phyloP scores from a whole-genome alignment of 2,888 invertebrate species.

The Agrochola circellaris region DNA sequence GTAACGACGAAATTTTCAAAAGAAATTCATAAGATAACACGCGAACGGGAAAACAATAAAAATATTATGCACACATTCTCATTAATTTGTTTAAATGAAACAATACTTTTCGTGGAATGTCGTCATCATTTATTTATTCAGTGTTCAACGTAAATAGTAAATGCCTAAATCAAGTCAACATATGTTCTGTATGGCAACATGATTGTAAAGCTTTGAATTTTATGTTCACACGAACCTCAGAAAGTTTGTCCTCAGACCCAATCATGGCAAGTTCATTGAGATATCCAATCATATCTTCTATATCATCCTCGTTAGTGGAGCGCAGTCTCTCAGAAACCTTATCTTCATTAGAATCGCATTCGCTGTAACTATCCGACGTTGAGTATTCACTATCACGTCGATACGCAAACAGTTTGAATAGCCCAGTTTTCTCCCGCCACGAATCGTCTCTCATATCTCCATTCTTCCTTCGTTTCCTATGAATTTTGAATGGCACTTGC shows the following conservation, averaged over 20 bases:
- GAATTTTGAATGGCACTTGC: slow-evolving; percentile 88
- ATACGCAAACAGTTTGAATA: slow-evolving; percentile 83
- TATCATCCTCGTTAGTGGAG: slow-evolving; percentile 60
- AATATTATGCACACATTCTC: slow-evolving; percentile 26
- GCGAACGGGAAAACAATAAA: slow-evolving; percentile 25
- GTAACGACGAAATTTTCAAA: not conserved
- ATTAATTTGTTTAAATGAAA: slow-evolving; percentile 33
- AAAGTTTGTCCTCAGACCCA: slow-evolving; percentile 35
- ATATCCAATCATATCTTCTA: slow-evolving; percentile 69
- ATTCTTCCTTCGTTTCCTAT: slow-evolving; percentile 77
- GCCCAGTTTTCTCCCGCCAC: slow-evolving; percentile 83
- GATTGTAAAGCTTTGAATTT: slow-evolving; percentile 13
- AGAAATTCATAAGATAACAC: slow-evolving; percentile 9
- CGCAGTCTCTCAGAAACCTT: slow-evolving; percentile 55
- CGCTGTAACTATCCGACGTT: slow-evolving; percentile 87
- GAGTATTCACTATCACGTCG: slow-evolving; percentile 84
- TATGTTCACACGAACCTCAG: slow-evolving; percentile 50
- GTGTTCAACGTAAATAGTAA: slow-evolving; percentile 9
- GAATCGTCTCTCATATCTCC: slow-evolving; percentile 79
- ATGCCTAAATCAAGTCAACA: slow-evolving; percentile 34
- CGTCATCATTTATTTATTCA: slow-evolving; percentile 28
- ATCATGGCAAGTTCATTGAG: slow-evolving; percentile 68
- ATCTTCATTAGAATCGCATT: slow-evolving; percentile 82
- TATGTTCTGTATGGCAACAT: slow-evolving; percentile 3
- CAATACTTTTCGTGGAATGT: slow-evolving; percentile 33